Percentiles rank a stretch among this genome's conserved stretches.
phyloP scores from a whole-genome alignment of 2,113 vertebrate genomes.

The Colinus virginianus region DNA sequence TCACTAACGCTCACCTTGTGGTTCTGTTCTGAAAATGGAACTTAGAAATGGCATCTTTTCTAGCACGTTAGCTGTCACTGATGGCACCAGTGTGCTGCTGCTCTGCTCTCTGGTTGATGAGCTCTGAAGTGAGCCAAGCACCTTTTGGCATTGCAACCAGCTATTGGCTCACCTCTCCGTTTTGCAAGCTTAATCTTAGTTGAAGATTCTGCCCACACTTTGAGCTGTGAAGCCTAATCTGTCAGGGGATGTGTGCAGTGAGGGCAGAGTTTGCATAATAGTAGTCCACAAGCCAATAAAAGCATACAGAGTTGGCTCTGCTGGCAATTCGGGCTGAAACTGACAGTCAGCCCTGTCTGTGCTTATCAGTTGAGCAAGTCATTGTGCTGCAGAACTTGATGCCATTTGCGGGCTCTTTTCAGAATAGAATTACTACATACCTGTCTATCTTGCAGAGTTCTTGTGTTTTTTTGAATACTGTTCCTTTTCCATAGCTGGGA shows the following conservation, averaged over 20 bases:
- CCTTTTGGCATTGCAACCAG: not conserved
- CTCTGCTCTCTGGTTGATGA: not conserved
- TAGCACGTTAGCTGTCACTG: not conserved
- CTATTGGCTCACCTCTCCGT: not conserved
- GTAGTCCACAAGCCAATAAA: not conserved
- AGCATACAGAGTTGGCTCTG: not conserved
- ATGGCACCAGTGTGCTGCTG: fast-evolving
- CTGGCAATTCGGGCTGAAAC: not conserved
- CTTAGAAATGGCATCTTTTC: not conserved
- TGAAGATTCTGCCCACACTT: not conserved
- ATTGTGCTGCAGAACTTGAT: not conserved
- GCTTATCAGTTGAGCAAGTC: not conserved
- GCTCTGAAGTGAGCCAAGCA: not conserved
- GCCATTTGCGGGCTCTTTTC: constrained; percentile 20
- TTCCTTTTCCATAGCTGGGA: not conserved
- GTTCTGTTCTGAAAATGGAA: constrained; percentile 48
- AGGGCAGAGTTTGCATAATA: not conserved
- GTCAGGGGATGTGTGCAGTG: not conserved
- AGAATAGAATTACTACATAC: not conserved
- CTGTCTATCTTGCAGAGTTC: not conserved
- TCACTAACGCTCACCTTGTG: not conserved
- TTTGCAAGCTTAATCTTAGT: not conserved
- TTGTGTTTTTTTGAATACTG: not conserved
- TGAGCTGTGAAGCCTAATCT: not conserved
- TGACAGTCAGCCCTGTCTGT: not conserved